These are phyloP conservation scores for Diuraphis noxia DNA, from an alignment of 1,140 invertebrate species.

Conservation along the genomic window DNA sequence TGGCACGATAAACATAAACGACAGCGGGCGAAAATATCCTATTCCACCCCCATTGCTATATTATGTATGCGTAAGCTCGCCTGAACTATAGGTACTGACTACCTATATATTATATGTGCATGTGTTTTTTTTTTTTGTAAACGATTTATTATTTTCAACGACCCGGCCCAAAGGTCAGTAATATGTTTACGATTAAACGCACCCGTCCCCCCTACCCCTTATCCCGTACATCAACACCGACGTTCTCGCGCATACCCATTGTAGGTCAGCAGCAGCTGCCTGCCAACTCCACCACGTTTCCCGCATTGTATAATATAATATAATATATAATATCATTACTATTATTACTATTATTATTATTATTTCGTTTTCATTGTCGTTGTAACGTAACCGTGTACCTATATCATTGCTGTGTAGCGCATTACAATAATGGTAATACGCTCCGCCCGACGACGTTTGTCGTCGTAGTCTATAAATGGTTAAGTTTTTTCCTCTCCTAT, in stretches of 20 bases:
- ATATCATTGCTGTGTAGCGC: not conserved
- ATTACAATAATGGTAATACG: not conserved
- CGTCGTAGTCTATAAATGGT: not conserved
- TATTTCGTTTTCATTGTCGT: conserved; percentile 13
- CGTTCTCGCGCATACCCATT: not conserved
- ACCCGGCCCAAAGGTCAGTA: conserved; percentile 10
- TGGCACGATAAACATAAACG: not conserved
- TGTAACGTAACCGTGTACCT: not conserved
- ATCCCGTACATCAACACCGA: not conserved
- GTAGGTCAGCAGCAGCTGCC: conserved; percentile 8
- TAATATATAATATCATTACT: conserved; percentile 2
- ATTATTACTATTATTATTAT: not conserved
- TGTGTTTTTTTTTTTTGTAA: not conserved
- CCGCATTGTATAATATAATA: not conserved
- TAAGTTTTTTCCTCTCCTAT: not conserved
- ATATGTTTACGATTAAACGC: not conserved
- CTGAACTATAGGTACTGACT: not conserved
- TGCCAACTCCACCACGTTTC: not conserved
- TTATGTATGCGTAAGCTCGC: not conserved
- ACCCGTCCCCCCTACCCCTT: not conserved
- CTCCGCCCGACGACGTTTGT: not conserved
- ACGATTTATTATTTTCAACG: conserved; percentile 1
- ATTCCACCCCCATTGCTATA: not conserved
- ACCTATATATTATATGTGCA: not conserved
- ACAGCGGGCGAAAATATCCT: not conserved